Evolutionary conservation across 2,113 vertebrate species (phyloP), one percentile per base, ranked within the genome.

Genomic region (Callithrix jacchus): DNA sequence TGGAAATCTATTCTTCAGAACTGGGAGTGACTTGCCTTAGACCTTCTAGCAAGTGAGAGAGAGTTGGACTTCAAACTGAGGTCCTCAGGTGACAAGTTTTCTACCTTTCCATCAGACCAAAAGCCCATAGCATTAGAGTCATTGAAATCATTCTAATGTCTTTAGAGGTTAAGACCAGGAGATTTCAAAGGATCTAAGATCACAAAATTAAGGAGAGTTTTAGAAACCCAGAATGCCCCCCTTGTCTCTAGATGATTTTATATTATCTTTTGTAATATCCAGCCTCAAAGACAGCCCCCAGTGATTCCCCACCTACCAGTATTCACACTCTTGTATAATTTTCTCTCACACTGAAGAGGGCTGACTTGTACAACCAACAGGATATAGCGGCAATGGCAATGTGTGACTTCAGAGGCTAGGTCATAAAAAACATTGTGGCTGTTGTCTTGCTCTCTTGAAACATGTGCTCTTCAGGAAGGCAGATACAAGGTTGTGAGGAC

Each of bases 181-280:
- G 21, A 66, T 77, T 79, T 68, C 40, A 79, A 93, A 87, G 54
- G 52, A n/a, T 32, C 25, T 68, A 84, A 85, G 10, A n/a, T 66
- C 32, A 45, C 35, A 64, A 14, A 20, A 45, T 47, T 83, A 52
- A 61, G 64, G 23, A 61, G 56, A n/a, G 68, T 17, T 7, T 45
- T 35, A 93, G 37, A 37, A 88, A 84, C 64, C 25, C 61, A 64
- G 61, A 30, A 30, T 49, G 11, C 18, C 10, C 25, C 66, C 7
- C 73, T 42, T 25, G 8, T 25, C 5, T 14, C 7, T 52, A 25
- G 56, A 30, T 0, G 64, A n/a, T 32, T 83, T n/a, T 10, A 18
- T 64, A 88, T 45, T 47, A 20, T 45, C 56, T 74, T 35, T 13
- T 70, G n/a, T 37, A 61, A 61, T 35, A 74, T 12, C 30, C 56